phyloP scores from a whole-genome alignment of 1,140 invertebrate species.

The Euwallacea similis region DNA sequence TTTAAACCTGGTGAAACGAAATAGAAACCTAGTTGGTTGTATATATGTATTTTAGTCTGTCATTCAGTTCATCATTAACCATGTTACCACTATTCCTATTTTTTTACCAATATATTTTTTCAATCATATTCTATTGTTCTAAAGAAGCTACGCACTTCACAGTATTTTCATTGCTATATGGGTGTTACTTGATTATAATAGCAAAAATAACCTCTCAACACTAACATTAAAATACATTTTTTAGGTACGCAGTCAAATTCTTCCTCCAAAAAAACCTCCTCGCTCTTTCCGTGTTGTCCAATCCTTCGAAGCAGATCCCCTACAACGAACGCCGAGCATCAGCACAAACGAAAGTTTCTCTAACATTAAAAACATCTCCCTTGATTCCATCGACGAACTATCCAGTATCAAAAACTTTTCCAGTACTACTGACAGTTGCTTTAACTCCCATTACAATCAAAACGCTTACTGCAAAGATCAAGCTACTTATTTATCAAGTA shows the following conservation, averaged over 20 bases:
- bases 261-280: slow-evolving; percentile 52
- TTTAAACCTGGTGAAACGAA: no score
- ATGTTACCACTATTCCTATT: no score
- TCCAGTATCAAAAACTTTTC: slow-evolving; percentile 48
- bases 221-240: slow-evolving; percentile 1
- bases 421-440: slow-evolving; percentile 49
- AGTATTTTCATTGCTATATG: no score
- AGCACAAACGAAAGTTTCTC: slow-evolving; percentile 51
- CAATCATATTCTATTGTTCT: no score
- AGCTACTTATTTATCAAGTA: neutral
- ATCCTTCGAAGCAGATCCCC: slow-evolving; percentile 26
- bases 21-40: no score
- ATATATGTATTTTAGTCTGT: no score
- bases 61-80: no score
- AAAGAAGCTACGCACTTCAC: no score
- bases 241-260: slow-evolving; percentile 26
- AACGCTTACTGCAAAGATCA: slow-evolving; percentile 23
- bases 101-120: no score
- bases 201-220: no score
- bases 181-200: neutral
- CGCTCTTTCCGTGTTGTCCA: slow-evolving; percentile 50
- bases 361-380: slow-evolving; percentile 51
- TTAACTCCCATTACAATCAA: slow-evolving; percentile 51
- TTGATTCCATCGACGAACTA: slow-evolving; percentile 51
- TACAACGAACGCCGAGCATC: slow-evolving; percentile 46